phyloP scores from a whole-genome alignment of 2,888 invertebrate genomes.

The Amphipyra berbera region DNA sequence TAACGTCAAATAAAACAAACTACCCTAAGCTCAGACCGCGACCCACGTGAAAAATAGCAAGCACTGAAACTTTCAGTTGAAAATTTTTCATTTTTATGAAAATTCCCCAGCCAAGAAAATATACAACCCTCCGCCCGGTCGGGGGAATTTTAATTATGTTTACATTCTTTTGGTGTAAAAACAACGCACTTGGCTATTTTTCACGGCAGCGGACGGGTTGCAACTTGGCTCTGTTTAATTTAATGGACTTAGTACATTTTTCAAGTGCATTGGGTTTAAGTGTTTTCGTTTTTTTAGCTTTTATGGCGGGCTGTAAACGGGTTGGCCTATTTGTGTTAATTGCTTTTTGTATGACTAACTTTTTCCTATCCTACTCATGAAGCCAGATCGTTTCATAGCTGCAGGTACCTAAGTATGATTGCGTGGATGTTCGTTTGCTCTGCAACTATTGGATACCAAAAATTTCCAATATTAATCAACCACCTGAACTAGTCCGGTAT shows the following conservation, averaged over 20 bases:
- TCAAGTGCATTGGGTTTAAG: constrained; percentile 59
- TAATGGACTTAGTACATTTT: constrained; percentile 66
- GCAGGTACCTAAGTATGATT: not conserved
- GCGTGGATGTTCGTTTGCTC: too few relatives aligned
- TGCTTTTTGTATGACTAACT: constrained; percentile 34
- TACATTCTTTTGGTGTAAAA: constrained; percentile 74
- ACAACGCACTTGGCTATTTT: constrained; percentile 69
- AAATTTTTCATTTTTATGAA: constrained; percentile 53
- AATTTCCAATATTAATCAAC: too few relatives aligned
- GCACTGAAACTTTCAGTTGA: constrained; percentile 35
- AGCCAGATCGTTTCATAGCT: not conserved
- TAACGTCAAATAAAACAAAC: constrained; percentile 46
- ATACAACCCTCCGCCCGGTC: constrained; percentile 49
- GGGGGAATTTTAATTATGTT: constrained; percentile 81
- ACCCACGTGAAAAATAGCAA: constrained; percentile 39
- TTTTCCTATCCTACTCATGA: constrained; percentile 2
- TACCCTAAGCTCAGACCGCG: constrained; percentile 22
- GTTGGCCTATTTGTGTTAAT: constrained; percentile 45
- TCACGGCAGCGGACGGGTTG: constrained; percentile 58
- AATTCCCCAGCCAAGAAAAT: constrained; percentile 51
- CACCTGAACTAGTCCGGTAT: too few relatives aligned
- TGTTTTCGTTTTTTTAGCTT: constrained; percentile 34
- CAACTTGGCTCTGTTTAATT: constrained; percentile 58
- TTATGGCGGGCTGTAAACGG: constrained; percentile 30
- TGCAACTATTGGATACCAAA: too few relatives aligned